These are phyloP conservation scores for Clarias gariepinus DNA, from an alignment of 2,113 vertebrate species.

Conservation along the genomic window DNA sequence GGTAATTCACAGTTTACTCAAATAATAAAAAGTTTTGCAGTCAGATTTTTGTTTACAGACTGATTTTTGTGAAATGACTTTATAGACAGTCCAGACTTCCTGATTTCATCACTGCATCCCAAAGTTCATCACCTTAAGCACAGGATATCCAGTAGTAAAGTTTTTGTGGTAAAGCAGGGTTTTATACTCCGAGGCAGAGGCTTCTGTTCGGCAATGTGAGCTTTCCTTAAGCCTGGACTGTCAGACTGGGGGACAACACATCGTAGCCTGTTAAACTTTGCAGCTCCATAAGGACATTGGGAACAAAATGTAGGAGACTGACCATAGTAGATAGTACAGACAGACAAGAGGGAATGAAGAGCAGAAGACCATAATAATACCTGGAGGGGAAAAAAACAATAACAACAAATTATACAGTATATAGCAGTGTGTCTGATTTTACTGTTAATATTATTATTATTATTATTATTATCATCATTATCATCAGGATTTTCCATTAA, in stretches of 20 bases:
- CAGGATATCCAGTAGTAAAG: neutral
- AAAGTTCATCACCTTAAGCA: slow-evolving; percentile 43
- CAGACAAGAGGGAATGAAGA: slow-evolving; percentile 74
- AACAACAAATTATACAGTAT: neutral
- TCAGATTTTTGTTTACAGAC: slow-evolving; percentile 1
- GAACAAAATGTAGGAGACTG: slow-evolving; percentile 87
- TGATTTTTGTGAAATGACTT: slow-evolving; percentile 18
- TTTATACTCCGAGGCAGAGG: slow-evolving; percentile 52
- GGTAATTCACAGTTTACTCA: neutral
- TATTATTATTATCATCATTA: no score
- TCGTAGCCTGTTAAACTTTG: slow-evolving; percentile 62
- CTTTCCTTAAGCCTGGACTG: slow-evolving; percentile 38
- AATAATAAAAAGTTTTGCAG: neutral
- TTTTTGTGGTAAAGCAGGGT: slow-evolving; percentile 31
- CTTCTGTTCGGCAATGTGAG: slow-evolving; percentile 43
- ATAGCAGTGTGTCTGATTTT: neutral
- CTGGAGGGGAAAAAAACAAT: slow-evolving; percentile 60
- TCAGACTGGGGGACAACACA: slow-evolving; percentile 26
- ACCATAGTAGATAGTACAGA: slow-evolving; percentile 90
- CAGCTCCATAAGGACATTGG: slow-evolving; percentile 84
- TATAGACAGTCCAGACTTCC: neutral
- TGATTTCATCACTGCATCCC: slow-evolving; percentile 12
- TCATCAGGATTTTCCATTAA: neutral
- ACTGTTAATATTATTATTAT: neutral
- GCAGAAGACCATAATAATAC: slow-evolving; percentile 78